Base-by-base conservation (phyloP, 2,113 vertebrate species). In the Collichthys lucidus region DNA sequence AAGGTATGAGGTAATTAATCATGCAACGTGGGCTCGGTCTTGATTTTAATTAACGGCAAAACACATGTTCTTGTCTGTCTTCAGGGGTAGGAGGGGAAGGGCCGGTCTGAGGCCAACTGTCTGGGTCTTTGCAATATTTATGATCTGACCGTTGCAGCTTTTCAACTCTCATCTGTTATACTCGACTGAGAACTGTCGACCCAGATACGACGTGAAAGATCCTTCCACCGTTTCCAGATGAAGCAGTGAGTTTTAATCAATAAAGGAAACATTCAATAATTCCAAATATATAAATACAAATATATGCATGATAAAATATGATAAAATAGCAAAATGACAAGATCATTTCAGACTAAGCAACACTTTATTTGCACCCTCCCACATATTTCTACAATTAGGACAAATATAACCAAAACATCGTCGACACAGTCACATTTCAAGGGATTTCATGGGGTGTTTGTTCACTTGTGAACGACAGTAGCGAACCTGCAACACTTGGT, bases 1-100 rank as follows among this genome's bases (percentile, higher is more conserved):
- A 61, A 74, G 77, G 71, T 76, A 87, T 64, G 69, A 74, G 86
- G 92, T 88, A 87, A 95, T 95, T 95, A 94, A 95, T 95, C 94
- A 94, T 89, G 87, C 84, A 90, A 76, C 88, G 64, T 50, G 79
- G 67, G 66, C 77, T 52, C 74, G 16, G 61, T 73, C 65, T 72
- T 53, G 44, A 84, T 87, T 93, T 92, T 94, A 94, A 94, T 94
- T 95, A 94, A 92, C 83, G 22, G 72, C 20, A 69, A 79, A 88
- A 92, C 86, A 82, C 88, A 79, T 80, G 87, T 87, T 85, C 82
- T 57, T 26, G 74, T 56, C 55, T 11, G 84, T 86, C 82, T 88
- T 83, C 17, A 6, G 79, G 79, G 83, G 83, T 62, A 46, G 61
- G 57, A 26, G 20, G 11, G 53, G 55, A 70, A 84, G 66, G 47